Evolutionary conservation across 2,113 vertebrate species (phyloP), one percentile per base, ranked within the genome.

Genomic region (Calidris pugnax): DNA sequence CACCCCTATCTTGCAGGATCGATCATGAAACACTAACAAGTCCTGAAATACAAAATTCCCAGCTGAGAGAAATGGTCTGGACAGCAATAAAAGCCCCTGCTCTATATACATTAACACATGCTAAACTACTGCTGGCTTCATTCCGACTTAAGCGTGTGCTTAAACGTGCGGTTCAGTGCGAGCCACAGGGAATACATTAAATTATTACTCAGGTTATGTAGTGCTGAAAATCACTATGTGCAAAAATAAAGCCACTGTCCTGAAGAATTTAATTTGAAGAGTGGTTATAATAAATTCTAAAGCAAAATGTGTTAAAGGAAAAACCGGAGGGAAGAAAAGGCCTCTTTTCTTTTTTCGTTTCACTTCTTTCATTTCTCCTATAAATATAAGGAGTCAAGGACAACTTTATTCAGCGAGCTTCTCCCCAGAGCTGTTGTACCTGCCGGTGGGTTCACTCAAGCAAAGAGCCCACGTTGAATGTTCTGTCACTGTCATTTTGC

Each of bases 241-340:
- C 76, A 67, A 66, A 93, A 93, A 79, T 67, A 89, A 91, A 95
- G 88, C 51, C 67, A 35, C 57, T 57, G 67, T 91, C 88, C 85
- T 28, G 67, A 79, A 48, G 76, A 86, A 82, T 82, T 86, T 71
- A 71, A 85, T 86, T 89, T 83, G 50, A 83, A 62, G 80, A 12
- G 41, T 24, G 62, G 12, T 83, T 79, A 55, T 74, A 82, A 93
- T 86, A 66, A 86, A 91, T 93, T 50, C 51, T 17, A 2, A 83
- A 82, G 50, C 10, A 28, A 56, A 78, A 79, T 2, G 22, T 1
- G 2, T 19, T 83, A 35, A 47, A 75, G 68, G 64, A 26, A 51
- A 51, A 43, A 67, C 76, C 48, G 67, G 62, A 85, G 72, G 62
- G 41, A 59, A 47, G 79, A 43, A 51, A 62, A 88, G 15, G 7